These are phyloP conservation scores for Oxyruncus cristatus DNA, from an alignment of 2,113 vertebrate genomes.

Conservation along the genomic window DNA sequence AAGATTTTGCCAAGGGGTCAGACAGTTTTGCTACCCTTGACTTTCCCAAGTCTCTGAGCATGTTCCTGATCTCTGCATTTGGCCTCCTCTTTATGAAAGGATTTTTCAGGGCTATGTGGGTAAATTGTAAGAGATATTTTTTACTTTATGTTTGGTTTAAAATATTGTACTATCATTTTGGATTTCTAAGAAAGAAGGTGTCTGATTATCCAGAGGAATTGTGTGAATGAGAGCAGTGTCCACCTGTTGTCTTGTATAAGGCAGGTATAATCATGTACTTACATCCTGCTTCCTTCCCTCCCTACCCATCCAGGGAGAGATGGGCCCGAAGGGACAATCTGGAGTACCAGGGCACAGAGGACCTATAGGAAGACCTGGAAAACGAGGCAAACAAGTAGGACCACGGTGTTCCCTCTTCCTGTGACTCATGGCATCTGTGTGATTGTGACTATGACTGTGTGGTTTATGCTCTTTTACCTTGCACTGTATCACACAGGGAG, in stretches of 20 bases:
- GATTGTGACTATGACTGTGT: accelerated
- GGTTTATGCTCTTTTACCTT: neutral
- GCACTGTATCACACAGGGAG: accelerated
- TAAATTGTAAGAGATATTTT: neutral
- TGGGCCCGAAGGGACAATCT: slow-evolving; percentile 95
- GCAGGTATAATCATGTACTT: neutral
- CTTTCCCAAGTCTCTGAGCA: neutral
- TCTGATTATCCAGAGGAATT: neutral
- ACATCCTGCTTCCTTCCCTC: slow-evolving; percentile 2
- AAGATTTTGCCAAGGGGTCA: neutral
- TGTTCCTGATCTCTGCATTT: neutral
- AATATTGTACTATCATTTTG: neutral
- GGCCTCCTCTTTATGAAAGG: neutral
- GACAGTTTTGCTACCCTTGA: neutral
- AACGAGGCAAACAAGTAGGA: slow-evolving; percentile 94
- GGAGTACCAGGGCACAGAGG: slow-evolving; percentile 91
- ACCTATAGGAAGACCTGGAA: slow-evolving; percentile 93
- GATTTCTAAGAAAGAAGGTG: neutral
- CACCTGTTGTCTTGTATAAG: neutral
- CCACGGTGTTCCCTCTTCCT: neutral
- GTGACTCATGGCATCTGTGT: neutral
- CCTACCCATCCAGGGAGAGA: slow-evolving; percentile 84
- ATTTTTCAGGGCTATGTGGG: neutral
- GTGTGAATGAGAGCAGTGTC: neutral
- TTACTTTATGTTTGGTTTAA: neutral